These are phyloP conservation scores for Spilosoma lubricipeda DNA, from an alignment of 2,888 invertebrate genomes.

Conservation along the genomic window DNA sequence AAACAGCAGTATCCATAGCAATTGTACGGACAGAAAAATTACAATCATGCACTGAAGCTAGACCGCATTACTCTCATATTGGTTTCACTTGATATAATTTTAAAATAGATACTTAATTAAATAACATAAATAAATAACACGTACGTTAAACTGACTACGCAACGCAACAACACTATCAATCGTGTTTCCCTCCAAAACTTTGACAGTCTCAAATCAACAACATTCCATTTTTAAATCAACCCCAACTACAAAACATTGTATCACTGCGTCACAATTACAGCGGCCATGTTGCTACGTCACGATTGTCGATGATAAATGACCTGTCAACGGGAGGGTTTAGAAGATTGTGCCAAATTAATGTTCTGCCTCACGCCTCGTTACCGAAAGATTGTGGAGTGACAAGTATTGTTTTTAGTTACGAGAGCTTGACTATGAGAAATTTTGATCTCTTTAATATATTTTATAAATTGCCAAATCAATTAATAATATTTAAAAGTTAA, in stretches of 20 bases:
- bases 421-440: constrained; percentile 8
- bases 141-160: not conserved
- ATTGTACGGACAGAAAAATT: not conserved
- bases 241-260: constrained; percentile 32
- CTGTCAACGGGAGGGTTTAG: constrained; percentile 57
- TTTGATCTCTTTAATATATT: not conserved
- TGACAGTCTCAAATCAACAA: constrained; percentile 25
- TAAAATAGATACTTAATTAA: not conserved
- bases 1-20: too few species aligned
- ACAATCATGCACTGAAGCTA: not conserved
- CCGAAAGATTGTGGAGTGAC: constrained; percentile 30
- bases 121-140: not conserved
- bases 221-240: constrained; percentile 31
- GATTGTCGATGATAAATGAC: constrained; percentile 57
- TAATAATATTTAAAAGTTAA: not conserved
- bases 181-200: constrained; percentile 7
- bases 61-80: not conserved
- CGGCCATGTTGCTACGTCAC: constrained; percentile 49
- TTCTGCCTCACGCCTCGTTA: constrained; percentile 62
- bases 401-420: constrained; percentile 31
- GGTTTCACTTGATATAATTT: not conserved
- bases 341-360: constrained; percentile 66
- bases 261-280: constrained; percentile 53
- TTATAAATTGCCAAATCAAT: not conserved
- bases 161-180: not conserved